Percentiles rank a stretch among this genome's conserved stretches.
Evolutionary conservation across 1,140 invertebrate genomes (phyloP).

Genomic region (Marisa cornuarietis): DNA sequence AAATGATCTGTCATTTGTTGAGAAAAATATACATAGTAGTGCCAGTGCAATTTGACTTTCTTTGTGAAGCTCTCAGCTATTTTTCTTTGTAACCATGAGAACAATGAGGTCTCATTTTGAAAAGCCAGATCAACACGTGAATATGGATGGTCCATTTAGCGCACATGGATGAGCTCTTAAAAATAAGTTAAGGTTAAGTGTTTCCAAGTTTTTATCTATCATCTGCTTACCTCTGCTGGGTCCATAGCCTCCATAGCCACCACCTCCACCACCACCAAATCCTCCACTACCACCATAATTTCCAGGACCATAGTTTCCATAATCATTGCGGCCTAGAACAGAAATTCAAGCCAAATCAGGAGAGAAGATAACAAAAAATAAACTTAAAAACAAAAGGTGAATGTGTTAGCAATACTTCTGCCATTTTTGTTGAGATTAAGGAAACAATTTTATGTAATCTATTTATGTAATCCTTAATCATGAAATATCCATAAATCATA

Average conservation of each 20-base stretch:
- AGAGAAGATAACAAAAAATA: background rate
- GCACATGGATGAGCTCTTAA: too few species aligned
- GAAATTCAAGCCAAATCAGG: background rate
- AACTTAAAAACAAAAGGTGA: background rate
- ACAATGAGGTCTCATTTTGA: too few species aligned
- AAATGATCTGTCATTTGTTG: too few species aligned
- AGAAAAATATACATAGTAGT: too few species aligned
- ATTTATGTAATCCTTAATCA: background rate
- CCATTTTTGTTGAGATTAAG: background rate
- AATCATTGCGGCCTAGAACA: constrained; percentile 8
- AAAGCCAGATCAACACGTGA: too few species aligned
- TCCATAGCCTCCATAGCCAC: background rate
- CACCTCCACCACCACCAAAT: constrained; percentile 22
- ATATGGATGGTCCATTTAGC: too few species aligned
- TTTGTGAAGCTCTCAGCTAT: too few species aligned
- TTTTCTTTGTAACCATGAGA: too few species aligned
- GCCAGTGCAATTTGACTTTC: too few species aligned
- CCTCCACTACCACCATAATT: constrained; percentile 7
- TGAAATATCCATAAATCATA: background rate
- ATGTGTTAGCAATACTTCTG: background rate
- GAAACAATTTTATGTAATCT: too few species aligned
- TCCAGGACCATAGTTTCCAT: constrained; percentile 15
- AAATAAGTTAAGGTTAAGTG: too few species aligned
- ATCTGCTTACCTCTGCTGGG: constrained; percentile 1
- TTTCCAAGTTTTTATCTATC: constrained; percentile 16